Percentiles rank a stretch among this genome's conserved stretches.
Conservation (phyloP, 1,140 invertebrate species). For the Musca vetustissima region DNA sequence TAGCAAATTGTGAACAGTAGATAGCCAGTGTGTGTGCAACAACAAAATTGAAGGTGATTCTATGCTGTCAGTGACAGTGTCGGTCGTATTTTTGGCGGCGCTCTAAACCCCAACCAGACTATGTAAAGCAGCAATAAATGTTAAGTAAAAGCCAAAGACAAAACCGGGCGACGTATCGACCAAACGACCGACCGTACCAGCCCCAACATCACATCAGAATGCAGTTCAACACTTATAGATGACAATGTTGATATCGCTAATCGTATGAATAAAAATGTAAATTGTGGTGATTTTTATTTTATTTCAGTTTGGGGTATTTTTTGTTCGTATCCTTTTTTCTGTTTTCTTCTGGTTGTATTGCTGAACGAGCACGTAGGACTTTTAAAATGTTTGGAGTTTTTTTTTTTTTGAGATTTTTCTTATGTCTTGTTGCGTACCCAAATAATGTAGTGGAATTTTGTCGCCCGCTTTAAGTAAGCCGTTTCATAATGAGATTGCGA, state of each 20-base stretch:
- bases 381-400: background rate
- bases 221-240: conserved; percentile 23
- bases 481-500: no score
- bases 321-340: background rate
- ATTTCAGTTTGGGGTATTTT: background rate
- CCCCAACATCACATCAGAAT: conserved; percentile 21
- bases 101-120: background rate
- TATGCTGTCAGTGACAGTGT: background rate
- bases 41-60: background rate
- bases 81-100: background rate
- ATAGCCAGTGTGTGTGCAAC: background rate
- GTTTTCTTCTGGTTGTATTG: background rate
- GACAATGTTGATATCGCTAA: conserved; percentile 22
- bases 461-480: no score
- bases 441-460: no score
- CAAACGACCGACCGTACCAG: no score
- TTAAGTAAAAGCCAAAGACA: no score
- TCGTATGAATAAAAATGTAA: conserved; percentile 24
- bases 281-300: conserved; percentile 18
- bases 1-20: no score
- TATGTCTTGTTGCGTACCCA: background rate
- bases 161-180: no score
- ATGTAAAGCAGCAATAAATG: conserved; percentile 7
- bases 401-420: background rate
- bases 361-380: background rate